Conservation (phyloP, 1,140 invertebrate species). For the Plectus sambesii region DNA sequence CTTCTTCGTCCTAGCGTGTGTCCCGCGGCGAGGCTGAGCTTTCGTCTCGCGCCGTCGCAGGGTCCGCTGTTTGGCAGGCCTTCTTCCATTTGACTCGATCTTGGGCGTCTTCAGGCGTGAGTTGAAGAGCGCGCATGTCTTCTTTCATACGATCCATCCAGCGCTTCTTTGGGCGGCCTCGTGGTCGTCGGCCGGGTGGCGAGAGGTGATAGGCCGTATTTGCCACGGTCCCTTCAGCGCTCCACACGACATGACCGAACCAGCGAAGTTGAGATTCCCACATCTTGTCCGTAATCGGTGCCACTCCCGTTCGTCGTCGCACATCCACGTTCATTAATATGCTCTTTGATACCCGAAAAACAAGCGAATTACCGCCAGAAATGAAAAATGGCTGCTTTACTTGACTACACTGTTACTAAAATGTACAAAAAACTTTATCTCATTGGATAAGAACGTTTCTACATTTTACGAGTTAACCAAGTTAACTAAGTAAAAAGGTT, state of each 20-base stretch:
- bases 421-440: too few species aligned
- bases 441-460: too few species aligned
- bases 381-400: too few species aligned
- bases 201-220: not conserved
- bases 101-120: not conserved
- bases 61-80: not conserved
- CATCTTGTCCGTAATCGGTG: not conserved
- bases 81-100: not conserved
- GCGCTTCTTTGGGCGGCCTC: not conserved
- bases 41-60: too few species aligned
- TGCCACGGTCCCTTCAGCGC: not conserved
- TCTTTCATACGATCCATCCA: not conserved
- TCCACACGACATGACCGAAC: not conserved
- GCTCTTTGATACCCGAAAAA: too few species aligned
- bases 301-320: not conserved
- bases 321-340: not conserved
- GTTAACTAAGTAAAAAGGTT: too few species aligned
- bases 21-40: too few species aligned
- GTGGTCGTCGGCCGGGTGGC: not conserved
- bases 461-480: too few species aligned
- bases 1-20: too few species aligned
- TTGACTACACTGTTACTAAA: too few species aligned
- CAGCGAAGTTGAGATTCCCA: not conserved
- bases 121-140: not conserved
- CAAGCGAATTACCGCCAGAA: too few species aligned